Evolutionary conservation across 2,113 vertebrate species (phyloP).

Genomic region (Tetrao urogallus): DNA sequence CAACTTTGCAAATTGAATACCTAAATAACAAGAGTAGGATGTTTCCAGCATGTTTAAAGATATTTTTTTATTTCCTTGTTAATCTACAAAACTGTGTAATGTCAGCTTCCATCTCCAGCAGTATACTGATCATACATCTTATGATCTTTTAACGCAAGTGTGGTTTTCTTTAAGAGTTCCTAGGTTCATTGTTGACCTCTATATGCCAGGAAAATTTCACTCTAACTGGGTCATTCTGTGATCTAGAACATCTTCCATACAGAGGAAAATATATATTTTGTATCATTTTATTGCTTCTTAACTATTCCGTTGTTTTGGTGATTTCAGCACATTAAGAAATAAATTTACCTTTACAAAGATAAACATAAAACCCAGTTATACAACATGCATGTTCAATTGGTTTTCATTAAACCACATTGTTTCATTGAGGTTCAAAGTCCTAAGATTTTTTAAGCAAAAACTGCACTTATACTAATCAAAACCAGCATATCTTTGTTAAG

Average conservation of each 20-base stretch:
- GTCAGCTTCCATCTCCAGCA: neutral
- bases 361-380: neutral
- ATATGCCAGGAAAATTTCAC: neutral
- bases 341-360: neutral
- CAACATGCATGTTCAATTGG: neutral
- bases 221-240: neutral
- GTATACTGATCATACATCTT: neutral
- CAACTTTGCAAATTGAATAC: neutral
- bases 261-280: neutral
- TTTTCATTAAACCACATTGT: constrained; percentile 6
- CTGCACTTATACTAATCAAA: constrained; percentile 16
- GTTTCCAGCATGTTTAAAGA: neutral
- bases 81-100: neutral
- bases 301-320: neutral
- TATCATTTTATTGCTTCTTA: neutral
- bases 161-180: neutral
- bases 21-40: neutral
- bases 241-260: neutral
- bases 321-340: neutral
- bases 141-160: rapidly evolving
- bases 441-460: constrained; percentile 23
- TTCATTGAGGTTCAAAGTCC: constrained; percentile 26
- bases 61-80: neutral
- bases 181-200: neutral
- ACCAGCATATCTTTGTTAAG: constrained; percentile 54